Percentiles rank a stretch among this genome's conserved stretches.
phyloP scores from a whole-genome alignment of 2,888 invertebrate genomes.

The Arge pagana region DNA sequence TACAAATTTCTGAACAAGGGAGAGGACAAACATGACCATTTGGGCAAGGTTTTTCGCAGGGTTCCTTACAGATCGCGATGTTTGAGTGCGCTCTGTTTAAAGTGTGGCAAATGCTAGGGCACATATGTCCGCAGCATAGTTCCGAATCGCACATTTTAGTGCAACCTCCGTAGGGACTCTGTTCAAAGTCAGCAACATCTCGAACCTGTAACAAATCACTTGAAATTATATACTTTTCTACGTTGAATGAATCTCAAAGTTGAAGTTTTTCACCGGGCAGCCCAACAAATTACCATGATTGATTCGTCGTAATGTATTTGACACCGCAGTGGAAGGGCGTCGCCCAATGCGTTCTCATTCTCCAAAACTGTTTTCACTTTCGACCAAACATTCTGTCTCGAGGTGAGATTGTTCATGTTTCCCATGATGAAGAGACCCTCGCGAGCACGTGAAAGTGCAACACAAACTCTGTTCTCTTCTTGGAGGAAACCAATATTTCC shows the following conservation, averaged over 20 bases:
- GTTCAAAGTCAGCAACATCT: slow-evolving; percentile 57
- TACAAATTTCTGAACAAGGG: slow-evolving; percentile 44
- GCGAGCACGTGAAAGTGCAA: slow-evolving; percentile 76
- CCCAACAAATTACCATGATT: slow-evolving; percentile 57
- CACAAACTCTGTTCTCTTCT: slow-evolving; percentile 75
- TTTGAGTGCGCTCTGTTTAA: slow-evolving; percentile 63
- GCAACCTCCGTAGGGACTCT: slow-evolving; percentile 69
- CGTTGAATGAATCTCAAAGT: too few relatives aligned
- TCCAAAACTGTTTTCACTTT: slow-evolving; percentile 60
- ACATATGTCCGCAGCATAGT: slow-evolving; percentile 68
- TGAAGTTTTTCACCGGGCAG: too few relatives aligned
- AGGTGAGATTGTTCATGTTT: slow-evolving; percentile 66
- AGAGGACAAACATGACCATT: slow-evolving; percentile 26
- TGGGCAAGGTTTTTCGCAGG: slow-evolving; percentile 50
- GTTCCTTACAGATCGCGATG: slow-evolving; percentile 57
- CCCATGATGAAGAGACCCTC: slow-evolving; percentile 75
- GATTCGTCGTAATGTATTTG: slow-evolving; percentile 59
- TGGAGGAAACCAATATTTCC: slow-evolving; percentile 73
- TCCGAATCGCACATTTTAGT: slow-evolving; percentile 59
- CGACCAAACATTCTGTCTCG: slow-evolving; percentile 64
- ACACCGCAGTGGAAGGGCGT: slow-evolving; percentile 60
- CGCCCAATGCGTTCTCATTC: slow-evolving; percentile 62
- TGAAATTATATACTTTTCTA: too few relatives aligned
- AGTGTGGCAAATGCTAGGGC: slow-evolving; percentile 66
- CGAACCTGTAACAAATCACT: slow-evolving; percentile 45